Base-by-base conservation (phyloP, 2,888 invertebrate genomes). In the Tubiluchus corallicola region DNA sequence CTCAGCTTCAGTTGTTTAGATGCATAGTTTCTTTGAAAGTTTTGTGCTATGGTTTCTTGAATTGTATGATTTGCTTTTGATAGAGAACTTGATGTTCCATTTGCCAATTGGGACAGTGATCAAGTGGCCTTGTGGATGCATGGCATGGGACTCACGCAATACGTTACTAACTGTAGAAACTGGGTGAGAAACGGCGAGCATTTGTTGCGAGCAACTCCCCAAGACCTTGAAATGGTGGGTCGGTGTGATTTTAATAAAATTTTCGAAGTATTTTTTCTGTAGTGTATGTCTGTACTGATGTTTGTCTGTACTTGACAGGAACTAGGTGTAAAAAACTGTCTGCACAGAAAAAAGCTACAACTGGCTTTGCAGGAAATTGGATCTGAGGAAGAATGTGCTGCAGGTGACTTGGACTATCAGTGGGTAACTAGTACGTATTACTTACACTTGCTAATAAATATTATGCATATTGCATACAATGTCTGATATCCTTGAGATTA, bases 261-360 rank as follows among this genome's bases (percentile, higher is more conserved):
- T 45, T 45, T 45, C 13, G n/a, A n/a, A n/a, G n/a, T n/a, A n/a
- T n/a, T n/a, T n/a, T n/a, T n/a, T n/a, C n/a, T n/a, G n/a, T n/a
- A n/a, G n/a, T n/a, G n/a, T n/a, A n/a, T n/a, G n/a, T n/a, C n/a
- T n/a, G n/a, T n/a, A n/a, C n/a, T n/a, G n/a, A n/a, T n/a, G n/a
- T n/a, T n/a, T n/a, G 29, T 41, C 16, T 51, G 45, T 19, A 20
- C 21, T 41, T 51, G 54, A 15, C 50, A 65, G 65, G 66, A 68
- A 47, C 51, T 69, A 37, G 61, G 61, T 20, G 64, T 69, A 39
- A 60, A 64, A 47, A 67, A 85, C 59, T 71, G 77, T 0, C 68
- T 96, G 54, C 94, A 96, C 59, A 74, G 82, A 50, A 96, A 96
- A 69, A 94, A 96, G 65, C 74, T 98, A 21, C 71, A 80, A 40